Evolutionary conservation across 2,113 vertebrate species (phyloP).

Genomic region (Triplophysa rosa): DNA sequence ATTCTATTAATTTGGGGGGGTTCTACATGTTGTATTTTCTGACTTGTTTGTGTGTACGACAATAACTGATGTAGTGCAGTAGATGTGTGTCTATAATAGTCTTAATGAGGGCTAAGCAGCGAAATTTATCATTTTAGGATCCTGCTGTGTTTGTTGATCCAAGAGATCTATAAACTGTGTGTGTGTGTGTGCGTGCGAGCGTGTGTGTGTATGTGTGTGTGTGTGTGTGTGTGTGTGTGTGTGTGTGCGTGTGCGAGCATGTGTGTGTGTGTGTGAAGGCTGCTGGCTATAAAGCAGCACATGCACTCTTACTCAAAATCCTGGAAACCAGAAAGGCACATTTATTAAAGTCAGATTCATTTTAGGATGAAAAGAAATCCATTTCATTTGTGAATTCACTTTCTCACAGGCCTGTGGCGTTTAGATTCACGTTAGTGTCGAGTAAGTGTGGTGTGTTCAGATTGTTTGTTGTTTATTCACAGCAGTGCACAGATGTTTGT

Average conservation of each 20-base stretch:
- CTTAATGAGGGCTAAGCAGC: neutral
- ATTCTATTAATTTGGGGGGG: no score
- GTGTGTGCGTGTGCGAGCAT: neutral
- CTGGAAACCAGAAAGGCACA: neutral
- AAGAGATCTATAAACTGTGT: neutral
- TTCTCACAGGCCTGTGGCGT: constrained; percentile 9
- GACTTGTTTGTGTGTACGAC: neutral
- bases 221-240: neutral
- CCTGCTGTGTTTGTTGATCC: neutral
- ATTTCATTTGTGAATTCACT: constrained; percentile 14
- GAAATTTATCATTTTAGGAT: neutral
- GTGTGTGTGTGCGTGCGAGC: no score
- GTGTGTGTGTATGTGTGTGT: no score
- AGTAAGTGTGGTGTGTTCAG: neutral
- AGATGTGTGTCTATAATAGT: neutral
- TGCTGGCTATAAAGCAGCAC: constrained; percentile 25
- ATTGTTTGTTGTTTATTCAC: constrained; percentile 21
- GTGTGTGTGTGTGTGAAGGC: neutral
- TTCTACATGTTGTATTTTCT: neutral
- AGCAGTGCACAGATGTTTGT: constrained; percentile 34
- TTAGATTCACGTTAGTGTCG: neutral
- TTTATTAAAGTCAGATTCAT: constrained; percentile 35
- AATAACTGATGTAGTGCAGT: neutral
- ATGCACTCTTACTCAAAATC: neutral
- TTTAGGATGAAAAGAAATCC: constrained; percentile 20